Base-by-base conservation (phyloP, 2,888 invertebrate genomes). In the Synergus laeviventris region DNA sequence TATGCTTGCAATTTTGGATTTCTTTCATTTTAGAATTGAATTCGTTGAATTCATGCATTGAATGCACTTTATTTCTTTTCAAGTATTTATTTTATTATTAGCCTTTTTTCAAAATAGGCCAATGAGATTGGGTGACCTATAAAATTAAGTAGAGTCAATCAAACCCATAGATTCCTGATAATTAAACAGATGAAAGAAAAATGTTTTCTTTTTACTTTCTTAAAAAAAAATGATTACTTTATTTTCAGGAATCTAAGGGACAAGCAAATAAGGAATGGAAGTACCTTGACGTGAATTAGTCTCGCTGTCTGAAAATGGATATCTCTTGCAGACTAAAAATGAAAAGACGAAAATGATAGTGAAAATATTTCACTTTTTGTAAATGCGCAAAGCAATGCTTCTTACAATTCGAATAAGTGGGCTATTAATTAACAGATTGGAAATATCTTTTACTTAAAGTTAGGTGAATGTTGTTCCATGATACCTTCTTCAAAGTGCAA, bases 281-380 rank as follows among this genome's bases (percentile, higher is more conserved):
- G 24, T 70, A 70, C 70, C 70, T 70, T 70, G 70, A 36, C 31
- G 49, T 49, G 70, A 66, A 45, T 45, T 66, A 66, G 42, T 70
- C 49, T 70, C 70, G 31, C 31, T 70, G 70, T 62, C 38, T 62
- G 70, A 70, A 49, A 70, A 70, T 31, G 45, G 49, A 70, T n/a
- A 49, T 36, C 70, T 49, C 31, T 49, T 70, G 49, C 70, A 49
- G n/a, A 70, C 70, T 70, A 31, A 49, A 70, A 70, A 70, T 49
- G 49, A 49, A 49, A 70, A 66, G 59, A 59, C 59, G 24, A 14
- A 59, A 59, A 24, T 59, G 18, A 59, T 21, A 59, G 59, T 14
- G 21, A 12, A 59, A 24, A 59, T 24, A 59, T 24, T 59, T 21
- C 59, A 59, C 24, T 59, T 59, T 59, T 21, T 24, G 24, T 24